phyloP scores from a whole-genome alignment of 2,797 vertebrate genomes.

The Sarcophilus harrisii region DNA sequence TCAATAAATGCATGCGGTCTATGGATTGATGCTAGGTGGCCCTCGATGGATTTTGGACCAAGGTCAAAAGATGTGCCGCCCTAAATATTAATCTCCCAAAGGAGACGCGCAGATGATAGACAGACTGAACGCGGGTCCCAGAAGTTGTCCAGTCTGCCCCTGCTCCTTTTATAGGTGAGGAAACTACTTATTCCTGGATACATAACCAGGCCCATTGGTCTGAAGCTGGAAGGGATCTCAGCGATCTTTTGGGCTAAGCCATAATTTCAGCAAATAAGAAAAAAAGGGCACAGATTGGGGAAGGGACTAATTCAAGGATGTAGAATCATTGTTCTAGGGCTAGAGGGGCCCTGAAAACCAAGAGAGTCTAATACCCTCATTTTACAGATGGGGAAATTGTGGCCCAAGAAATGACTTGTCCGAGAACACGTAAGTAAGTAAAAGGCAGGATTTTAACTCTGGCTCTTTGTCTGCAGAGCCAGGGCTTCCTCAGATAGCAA shows the following conservation, averaged over 20 bases:
- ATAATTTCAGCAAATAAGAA: neutral
- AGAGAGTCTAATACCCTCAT: neutral
- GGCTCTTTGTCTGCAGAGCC: neutral
- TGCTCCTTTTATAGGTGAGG: neutral
- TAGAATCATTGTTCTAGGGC: neutral
- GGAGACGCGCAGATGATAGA: neutral
- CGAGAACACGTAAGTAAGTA: no score
- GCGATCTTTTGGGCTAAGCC: neutral
- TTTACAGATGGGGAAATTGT: no score
- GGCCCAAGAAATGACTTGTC: no score
- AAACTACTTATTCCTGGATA: neutral
- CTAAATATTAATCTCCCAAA: neutral
- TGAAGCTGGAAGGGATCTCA: neutral
- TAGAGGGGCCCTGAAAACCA: neutral
- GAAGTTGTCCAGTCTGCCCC: no score
- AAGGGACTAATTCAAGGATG: neutral
- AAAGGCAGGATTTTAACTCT: no score
- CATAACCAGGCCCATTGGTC: neutral
- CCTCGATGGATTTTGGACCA: slow-evolving; percentile 1
- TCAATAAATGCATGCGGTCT: no score
- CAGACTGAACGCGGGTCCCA: no score
- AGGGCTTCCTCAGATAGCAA: neutral
- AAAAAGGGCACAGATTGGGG: neutral
- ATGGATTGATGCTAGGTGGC: neutral
- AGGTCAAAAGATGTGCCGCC: slow-evolving; percentile 37